Evolutionary conservation across 2,113 vertebrate genomes (phyloP).

Genomic region (Columba livia): DNA sequence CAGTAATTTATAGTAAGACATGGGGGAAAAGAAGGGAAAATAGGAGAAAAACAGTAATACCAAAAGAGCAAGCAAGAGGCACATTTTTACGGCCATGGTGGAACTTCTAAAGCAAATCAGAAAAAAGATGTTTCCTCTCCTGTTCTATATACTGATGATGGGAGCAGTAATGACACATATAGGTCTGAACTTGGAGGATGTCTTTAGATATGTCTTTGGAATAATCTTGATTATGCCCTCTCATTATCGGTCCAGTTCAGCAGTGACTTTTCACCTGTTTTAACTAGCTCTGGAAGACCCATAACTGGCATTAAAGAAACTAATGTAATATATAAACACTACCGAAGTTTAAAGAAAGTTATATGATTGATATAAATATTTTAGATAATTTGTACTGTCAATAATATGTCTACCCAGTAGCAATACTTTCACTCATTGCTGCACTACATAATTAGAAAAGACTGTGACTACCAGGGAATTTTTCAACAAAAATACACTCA

Average conservation of each 20-base stretch:
- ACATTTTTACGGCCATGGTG: not conserved
- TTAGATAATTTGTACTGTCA: not conserved
- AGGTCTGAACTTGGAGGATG: not conserved
- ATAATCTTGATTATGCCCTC: not conserved
- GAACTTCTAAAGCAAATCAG: not conserved
- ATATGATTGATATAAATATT: not conserved
- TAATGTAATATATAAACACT: not conserved
- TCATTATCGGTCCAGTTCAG: not conserved
- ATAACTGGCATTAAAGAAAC: not conserved
- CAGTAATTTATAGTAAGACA: not conserved
- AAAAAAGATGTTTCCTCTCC: not conserved
- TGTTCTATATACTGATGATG: not conserved
- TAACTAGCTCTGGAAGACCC: not conserved
- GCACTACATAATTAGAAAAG: not conserved
- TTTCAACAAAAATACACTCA: not conserved
- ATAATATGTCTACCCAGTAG: not conserved
- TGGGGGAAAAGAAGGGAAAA: not conserved
- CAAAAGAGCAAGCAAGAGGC: not conserved
- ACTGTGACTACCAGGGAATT: not conserved
- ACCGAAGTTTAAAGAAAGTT: not conserved
- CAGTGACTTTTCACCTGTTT: not conserved
- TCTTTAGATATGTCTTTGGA: not conserved
- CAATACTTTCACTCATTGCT: not conserved
- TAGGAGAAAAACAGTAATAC: not conserved
- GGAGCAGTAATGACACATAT: not conserved